Conservation (phyloP, 2,797 vertebrate genomes). For the Sebastes taczanowskii region DNA sequence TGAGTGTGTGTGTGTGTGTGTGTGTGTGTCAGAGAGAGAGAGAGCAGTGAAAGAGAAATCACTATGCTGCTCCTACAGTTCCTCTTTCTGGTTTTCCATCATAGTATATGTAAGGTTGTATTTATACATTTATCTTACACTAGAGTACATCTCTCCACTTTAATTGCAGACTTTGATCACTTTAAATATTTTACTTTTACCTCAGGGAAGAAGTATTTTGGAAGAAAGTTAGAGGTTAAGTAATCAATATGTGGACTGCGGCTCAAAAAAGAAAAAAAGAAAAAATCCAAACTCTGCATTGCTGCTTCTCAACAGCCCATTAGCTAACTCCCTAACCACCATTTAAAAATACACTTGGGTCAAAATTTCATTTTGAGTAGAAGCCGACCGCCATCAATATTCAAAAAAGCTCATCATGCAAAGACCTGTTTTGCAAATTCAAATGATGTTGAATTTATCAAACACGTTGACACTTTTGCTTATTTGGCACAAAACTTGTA, state of each 20-base stretch:
- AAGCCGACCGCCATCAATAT: slow-evolving; percentile 8
- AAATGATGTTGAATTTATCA: slow-evolving; percentile 36
- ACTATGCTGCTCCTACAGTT: not conserved
- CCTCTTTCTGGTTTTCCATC: not conserved
- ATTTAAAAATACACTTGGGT: slow-evolving; percentile 25
- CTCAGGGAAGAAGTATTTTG: not conserved
- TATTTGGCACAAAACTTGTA: slow-evolving; percentile 34
- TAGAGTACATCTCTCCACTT: not conserved
- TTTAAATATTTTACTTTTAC: not conserved
- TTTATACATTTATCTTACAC: not conserved
- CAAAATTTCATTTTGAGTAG: slow-evolving; percentile 26
- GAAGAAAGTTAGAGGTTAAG: not conserved
- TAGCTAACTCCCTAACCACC: slow-evolving; percentile 25
- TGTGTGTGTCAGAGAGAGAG: not conserved
- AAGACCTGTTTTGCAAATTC: slow-evolving; percentile 25
- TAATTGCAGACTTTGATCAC: not conserved
- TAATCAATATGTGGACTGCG: slow-evolving; percentile 3
- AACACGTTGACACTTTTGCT: slow-evolving; percentile 38
- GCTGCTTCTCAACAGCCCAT: slow-evolving; percentile 17
- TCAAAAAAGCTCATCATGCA: not conserved
- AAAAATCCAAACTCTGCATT: not conserved
- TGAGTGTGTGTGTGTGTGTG: not conserved
- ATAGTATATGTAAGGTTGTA: not conserved
- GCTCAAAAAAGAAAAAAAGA: not conserved
- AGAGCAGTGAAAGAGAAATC: not conserved